phyloP scores from a whole-genome alignment of 2,888 invertebrate genomes.

The Bunonema sp. region DNA sequence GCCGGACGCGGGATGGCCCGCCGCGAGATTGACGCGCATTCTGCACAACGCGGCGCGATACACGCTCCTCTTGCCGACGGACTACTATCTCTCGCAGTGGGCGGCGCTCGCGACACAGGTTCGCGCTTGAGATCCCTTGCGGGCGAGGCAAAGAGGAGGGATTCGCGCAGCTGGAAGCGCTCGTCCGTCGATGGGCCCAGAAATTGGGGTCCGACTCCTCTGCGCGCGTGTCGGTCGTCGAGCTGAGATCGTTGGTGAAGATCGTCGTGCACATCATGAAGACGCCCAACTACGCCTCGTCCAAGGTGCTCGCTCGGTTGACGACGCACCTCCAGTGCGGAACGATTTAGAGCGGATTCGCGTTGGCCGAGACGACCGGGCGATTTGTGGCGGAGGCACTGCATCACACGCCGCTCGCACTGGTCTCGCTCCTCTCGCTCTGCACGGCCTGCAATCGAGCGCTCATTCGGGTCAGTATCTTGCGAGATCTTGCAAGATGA shows the following conservation, averaged over 20 bases:
- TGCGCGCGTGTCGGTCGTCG: no score
- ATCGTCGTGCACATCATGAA: conserved; percentile 56
- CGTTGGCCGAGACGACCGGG: conserved; percentile 88
- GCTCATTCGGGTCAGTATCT: conserved; percentile 51
- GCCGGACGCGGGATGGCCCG: conserved; percentile 63
- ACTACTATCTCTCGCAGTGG: conserved; percentile 65
- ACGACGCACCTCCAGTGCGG: background rate
- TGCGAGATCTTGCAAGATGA: no score
- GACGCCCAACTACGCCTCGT: conserved; percentile 66
- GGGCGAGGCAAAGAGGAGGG: no score
- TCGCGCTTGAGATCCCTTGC: no score
- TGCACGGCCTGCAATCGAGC: conserved; percentile 76
- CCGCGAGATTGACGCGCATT: conserved; percentile 63
- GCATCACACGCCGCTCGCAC: conserved; percentile 67
- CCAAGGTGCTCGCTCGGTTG: conserved; percentile 54
- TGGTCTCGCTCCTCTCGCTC: conserved; percentile 61
- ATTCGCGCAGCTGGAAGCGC: conserved; percentile 70
- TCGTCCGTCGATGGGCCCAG: conserved; percentile 63
- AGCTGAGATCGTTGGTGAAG: no score
- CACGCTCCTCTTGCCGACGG: conserved; percentile 64
- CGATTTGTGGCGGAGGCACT: conserved; percentile 82
- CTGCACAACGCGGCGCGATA: conserved; percentile 81
- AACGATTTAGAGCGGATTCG: conserved; percentile 58
- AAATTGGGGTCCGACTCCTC: no score
- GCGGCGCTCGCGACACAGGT: conserved; percentile 56